Evolutionary conservation across 2,113 vertebrate genomes (phyloP), one percentile per base, ranked within the genome.

Genomic region (Perca fluviatilis): DNA sequence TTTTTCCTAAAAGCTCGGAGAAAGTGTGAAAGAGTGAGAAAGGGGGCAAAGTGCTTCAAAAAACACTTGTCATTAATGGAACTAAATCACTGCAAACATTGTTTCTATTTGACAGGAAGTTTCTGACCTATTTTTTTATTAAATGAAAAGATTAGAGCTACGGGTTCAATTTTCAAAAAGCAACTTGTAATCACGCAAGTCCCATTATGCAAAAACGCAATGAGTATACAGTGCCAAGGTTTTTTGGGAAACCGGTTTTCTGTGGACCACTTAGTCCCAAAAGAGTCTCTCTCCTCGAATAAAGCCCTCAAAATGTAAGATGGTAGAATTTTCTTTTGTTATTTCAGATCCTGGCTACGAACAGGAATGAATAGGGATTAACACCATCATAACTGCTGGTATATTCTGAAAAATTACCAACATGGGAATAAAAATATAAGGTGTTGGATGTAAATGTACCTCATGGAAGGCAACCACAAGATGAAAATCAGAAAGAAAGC

Each of bases 1-100:
- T 86, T 90, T 88, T 89, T 74, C 58, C 78, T 84, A 47, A 84
- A 91, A 88, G 84, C 87, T 85, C 58, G 63, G 57, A 74, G 82
- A 91, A 91, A 91, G 85, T 76, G 73, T 62, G 88, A 84, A 76
- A 85, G 86, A 85, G 86, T 74, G 75, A 75, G 64, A 66, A 77
- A 79, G 46, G 57, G 84, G 80, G 80, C 76, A 91, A 88, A 87
- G 83, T 87, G 72, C 89, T 89, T 87, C 63, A 86, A 81, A 90
- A 89, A 91, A 74, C 71, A 86, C 60, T 85, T 77, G 62, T 73
- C 57, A 54, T 77, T 83, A 83, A 86, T 86, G 83, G 79, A 88
- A 80, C 53, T 36, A 88, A 81, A 85, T 74, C 70, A 82, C 77
- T 78, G 57, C 76, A 63, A 77, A 82, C 50, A 84, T 84, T 75